Percentiles rank a stretch among this genome's conserved stretches.
phyloP scores from a whole-genome alignment of 1,140 invertebrate genomes.

The Littorina saxatilis region DNA sequence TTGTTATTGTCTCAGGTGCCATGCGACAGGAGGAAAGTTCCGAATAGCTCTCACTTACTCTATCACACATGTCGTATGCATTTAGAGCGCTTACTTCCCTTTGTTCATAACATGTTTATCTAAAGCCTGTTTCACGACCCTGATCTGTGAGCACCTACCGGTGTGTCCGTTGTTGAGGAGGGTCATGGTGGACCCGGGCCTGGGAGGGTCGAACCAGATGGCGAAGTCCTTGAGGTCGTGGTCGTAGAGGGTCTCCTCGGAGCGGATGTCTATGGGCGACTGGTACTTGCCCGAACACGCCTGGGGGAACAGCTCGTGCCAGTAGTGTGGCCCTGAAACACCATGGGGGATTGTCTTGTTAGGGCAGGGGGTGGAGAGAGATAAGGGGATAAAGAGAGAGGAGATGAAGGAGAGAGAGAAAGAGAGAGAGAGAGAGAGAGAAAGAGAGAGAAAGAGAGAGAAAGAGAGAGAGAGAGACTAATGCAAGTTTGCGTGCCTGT shows the following conservation, averaged over 20 bases:
- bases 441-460: slow-evolving; percentile 29
- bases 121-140: too few species aligned
- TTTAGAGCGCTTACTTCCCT: too few species aligned
- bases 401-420: background rate
- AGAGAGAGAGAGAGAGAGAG: slow-evolving; percentile 22
- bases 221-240: slow-evolving; percentile 64
- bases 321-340: slow-evolving; percentile 60
- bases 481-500: too few species aligned
- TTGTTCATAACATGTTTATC: too few species aligned
- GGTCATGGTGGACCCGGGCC: slow-evolving; percentile 58
- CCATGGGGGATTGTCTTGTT: too few species aligned
- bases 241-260: slow-evolving; percentile 61
- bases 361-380: background rate
- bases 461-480: slow-evolving; percentile 22
- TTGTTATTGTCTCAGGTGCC: too few species aligned
- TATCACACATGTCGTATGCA: too few species aligned
- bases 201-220: slow-evolving; percentile 67
- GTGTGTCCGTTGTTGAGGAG: slow-evolving; percentile 70
- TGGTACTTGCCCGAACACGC: slow-evolving; percentile 66
- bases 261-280: slow-evolving; percentile 68
- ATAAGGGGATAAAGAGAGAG: background rate
- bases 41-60: too few species aligned
- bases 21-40: too few species aligned
- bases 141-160: slow-evolving; percentile 62
- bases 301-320: slow-evolving; percentile 64